Percentiles rank a stretch among this genome's conserved stretches.
Conservation (phyloP, 2,888 invertebrate species). For the Drosophila pseudotakahashii region DNA sequence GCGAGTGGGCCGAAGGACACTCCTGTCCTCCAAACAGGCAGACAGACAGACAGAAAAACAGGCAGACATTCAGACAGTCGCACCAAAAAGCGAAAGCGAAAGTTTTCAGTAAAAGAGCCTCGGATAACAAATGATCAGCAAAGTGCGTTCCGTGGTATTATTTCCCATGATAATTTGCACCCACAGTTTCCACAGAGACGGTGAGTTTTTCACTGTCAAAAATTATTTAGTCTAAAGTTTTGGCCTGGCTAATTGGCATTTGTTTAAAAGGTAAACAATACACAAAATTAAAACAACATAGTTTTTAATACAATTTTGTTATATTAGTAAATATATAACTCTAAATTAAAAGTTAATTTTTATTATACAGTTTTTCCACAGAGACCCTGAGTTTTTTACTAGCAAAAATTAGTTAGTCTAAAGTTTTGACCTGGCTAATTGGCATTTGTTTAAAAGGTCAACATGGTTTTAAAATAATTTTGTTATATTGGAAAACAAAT, state of each 20-base stretch:
- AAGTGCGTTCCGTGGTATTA: not conserved
- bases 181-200: not conserved
- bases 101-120: conserved; percentile 14
- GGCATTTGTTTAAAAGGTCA: no score
- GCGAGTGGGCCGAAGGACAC: conserved; percentile 30
- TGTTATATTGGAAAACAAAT: no score
- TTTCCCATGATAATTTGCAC: not conserved
- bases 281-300: no score
- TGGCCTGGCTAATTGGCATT: not conserved
- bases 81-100: conserved; percentile 1
- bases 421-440: no score
- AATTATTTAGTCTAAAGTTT: not conserved
- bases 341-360: no score
- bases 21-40: not conserved
- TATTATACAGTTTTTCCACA: no score
- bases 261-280: not conserved
- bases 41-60: not conserved
- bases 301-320: no score
- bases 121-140: conserved; percentile 19
- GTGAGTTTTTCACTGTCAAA: not conserved
- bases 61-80: not conserved
- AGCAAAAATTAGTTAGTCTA: no score
- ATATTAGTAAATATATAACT: no score
- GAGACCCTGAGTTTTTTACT: no score
- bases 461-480: no score